Conservation (phyloP, 2,113 vertebrate species). For the Xenotilapia flavipinnis region DNA sequence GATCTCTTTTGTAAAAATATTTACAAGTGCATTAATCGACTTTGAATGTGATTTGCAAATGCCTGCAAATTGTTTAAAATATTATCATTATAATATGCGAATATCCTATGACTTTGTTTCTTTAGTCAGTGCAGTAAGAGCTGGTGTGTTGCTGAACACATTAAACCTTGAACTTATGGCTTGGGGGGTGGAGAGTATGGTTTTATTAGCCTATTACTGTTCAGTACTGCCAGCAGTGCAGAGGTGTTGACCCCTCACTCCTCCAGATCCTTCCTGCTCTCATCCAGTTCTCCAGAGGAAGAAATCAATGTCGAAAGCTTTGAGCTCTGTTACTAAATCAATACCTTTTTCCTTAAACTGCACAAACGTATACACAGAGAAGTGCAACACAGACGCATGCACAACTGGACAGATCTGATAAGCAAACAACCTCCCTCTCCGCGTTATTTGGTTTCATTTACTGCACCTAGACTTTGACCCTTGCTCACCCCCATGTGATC, state of each 20-base stretch:
- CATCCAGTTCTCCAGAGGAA: background rate
- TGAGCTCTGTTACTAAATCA: slow-evolving; percentile 18
- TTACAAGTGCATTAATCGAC: background rate
- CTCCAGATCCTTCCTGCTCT: background rate
- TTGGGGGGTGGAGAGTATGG: background rate
- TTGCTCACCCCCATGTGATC: background rate
- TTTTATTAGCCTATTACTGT: background rate
- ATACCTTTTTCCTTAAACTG: background rate
- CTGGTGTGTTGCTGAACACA: background rate
- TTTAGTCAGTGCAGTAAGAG: background rate
- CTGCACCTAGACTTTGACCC: background rate
- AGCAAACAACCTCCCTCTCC: background rate
- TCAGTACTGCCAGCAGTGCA: background rate
- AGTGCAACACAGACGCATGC: background rate
- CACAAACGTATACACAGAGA: background rate
- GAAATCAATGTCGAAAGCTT: slow-evolving; percentile 24
- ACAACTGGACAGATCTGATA: slow-evolving; percentile 40
- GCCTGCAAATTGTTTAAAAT: background rate
- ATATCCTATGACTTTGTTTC: background rate
- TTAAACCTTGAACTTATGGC: background rate
- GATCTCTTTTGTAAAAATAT: background rate
- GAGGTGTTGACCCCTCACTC: background rate
- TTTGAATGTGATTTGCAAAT: background rate
- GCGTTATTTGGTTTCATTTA: background rate
- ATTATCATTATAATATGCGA: background rate